A percentile compares a stretch with the other conserved stretches of the same genome.
phyloP scores from a whole-genome alignment of 2,797 vertebrate species.

The Mormyrus hasselquistii region DNA sequence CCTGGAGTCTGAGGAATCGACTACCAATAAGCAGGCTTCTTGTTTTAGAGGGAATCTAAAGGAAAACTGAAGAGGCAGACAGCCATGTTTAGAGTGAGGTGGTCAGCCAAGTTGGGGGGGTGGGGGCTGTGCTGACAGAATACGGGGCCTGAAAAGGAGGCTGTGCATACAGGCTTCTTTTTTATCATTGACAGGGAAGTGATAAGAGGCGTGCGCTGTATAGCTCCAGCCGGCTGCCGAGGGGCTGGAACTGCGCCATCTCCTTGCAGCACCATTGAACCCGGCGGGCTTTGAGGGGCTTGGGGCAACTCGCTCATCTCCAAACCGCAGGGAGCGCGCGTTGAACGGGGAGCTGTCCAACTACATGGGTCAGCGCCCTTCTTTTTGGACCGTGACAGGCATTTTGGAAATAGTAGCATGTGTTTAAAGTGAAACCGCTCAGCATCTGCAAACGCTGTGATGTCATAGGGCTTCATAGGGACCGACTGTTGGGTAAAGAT shows the following conservation, averaged over 20 bases:
- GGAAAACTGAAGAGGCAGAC: background rate
- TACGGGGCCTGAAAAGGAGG: background rate
- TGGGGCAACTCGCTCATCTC: background rate
- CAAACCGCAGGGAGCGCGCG: background rate
- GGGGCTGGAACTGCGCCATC: slow-evolving; percentile 6
- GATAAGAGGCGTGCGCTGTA: slow-evolving; percentile 2
- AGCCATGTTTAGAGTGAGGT: background rate
- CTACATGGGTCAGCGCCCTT: background rate
- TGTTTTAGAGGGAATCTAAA: background rate
- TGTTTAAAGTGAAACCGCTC: background rate
- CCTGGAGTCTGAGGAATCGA: background rate
- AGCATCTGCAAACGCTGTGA: background rate
- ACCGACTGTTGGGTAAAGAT: background rate
- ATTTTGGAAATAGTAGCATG: background rate
- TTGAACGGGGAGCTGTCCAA: background rate
- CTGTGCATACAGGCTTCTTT: background rate
- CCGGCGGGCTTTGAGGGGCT: slow-evolving; percentile 28
- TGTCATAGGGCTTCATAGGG: background rate
- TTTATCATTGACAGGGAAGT: slow-evolving; percentile 11
- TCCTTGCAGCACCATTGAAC: background rate
- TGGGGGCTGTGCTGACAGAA: background rate
- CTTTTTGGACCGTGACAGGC: background rate
- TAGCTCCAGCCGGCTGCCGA: background rate
- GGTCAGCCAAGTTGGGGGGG: background rate
- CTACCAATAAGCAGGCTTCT: background rate